These are phyloP conservation scores for Sinotaia quadrata DNA, from an alignment of 2,888 invertebrate species.

Conservation along the genomic window DNA sequence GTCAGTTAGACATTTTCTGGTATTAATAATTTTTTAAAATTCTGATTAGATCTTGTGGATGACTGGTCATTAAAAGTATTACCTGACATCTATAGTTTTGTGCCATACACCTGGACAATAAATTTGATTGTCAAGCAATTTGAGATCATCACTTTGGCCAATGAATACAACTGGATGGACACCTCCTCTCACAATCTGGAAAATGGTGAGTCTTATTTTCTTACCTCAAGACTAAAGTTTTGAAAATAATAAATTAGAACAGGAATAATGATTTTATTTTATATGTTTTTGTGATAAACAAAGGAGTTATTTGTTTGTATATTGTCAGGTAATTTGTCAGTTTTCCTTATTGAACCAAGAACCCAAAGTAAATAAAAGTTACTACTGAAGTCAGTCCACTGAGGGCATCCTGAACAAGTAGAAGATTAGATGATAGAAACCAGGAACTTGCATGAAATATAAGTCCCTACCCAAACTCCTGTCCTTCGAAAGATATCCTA, in stretches of 20 bases:
- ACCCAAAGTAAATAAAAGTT: no score
- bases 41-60: constrained; percentile 84
- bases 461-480: no score
- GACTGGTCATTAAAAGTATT: constrained; percentile 84
- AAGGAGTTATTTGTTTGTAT: neutral
- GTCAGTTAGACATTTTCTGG: neutral
- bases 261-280: no score
- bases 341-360: neutral
- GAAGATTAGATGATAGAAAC: no score
- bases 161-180: constrained; percentile 99
- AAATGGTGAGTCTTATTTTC: constrained; percentile 84
- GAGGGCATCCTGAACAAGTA: no score
- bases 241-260: neutral
- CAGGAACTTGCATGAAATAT: no score
- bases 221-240: no score
- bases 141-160: constrained; percentile 92
- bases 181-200: constrained; percentile 96
- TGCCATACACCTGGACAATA: constrained; percentile 97
- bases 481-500: no score
- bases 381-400: no score
- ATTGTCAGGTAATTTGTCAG: neutral
- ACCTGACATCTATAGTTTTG: constrained; percentile 94
- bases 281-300: no score
- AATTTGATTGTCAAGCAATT: constrained; percentile 93
- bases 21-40: neutral